Percentiles rank a stretch among this genome's conserved stretches.
phyloP scores from a whole-genome alignment of 2,113 vertebrate species.

The Rhombomys opimus region DNA sequence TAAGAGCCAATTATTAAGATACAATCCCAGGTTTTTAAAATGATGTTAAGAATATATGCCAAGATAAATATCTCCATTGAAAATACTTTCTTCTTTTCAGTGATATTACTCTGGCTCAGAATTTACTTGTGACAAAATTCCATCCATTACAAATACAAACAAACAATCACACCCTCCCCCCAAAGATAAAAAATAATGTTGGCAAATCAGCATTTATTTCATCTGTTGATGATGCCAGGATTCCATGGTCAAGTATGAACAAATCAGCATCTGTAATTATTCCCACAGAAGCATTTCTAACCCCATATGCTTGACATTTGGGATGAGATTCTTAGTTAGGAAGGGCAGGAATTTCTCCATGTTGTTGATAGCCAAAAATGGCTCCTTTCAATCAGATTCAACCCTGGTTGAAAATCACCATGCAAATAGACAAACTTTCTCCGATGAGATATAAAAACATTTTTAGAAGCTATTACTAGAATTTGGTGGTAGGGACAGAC shows the following conservation, averaged over 20 bases:
- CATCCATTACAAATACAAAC: neutral
- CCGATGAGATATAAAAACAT: neutral
- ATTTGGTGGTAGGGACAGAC: neutral
- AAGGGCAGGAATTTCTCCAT: fast-evolving
- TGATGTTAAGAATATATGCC: neutral
- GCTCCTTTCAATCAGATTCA: neutral
- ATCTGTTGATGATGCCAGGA: neutral
- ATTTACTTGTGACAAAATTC: neutral
- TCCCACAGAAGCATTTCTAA: neutral
- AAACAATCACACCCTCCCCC: neutral
- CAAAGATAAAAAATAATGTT: neutral
- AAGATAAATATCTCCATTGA: neutral
- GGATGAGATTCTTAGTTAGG: neutral
- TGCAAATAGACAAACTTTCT: neutral
- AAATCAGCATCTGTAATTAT: neutral
- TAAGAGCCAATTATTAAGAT: neutral
- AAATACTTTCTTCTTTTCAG: neutral
- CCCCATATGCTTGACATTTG: neutral
- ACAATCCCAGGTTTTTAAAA: neutral
- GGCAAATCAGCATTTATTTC: neutral
- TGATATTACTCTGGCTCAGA: neutral
- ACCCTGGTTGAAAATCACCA: neutral
- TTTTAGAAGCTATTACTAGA: neutral
- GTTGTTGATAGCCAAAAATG: neutral
- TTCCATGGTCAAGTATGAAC: neutral